These are phyloP conservation scores for Variabilichromis moorii DNA, from an alignment of 2,113 vertebrate genomes.

Conservation along the genomic window DNA sequence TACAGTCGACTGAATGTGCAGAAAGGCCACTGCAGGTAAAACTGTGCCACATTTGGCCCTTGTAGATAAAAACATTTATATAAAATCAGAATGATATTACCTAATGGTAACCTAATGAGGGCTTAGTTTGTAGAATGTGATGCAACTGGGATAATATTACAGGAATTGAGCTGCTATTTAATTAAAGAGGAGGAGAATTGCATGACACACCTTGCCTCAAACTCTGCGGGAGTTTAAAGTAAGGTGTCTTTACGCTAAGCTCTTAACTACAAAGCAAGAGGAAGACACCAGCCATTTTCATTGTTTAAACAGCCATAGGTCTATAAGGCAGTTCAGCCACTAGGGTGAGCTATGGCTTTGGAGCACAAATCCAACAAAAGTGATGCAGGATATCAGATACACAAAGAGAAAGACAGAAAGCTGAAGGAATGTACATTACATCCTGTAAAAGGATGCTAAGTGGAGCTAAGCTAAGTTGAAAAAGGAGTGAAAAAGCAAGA, in stretches of 20 bases:
- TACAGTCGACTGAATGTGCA: not conserved
- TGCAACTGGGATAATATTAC: not conserved
- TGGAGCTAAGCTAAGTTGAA: not conserved
- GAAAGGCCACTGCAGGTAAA: not conserved
- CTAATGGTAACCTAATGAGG: not conserved
- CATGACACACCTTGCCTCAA: not conserved
- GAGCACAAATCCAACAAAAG: not conserved
- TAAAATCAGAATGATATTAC: not conserved
- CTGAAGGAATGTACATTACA: not conserved
- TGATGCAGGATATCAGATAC: not conserved
- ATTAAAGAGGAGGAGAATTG: not conserved
- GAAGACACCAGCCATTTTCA: not conserved
- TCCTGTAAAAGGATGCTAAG: not conserved
- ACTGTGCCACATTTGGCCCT: not conserved
- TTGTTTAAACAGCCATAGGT: not conserved
- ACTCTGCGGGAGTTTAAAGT: not conserved
- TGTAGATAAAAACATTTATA: not conserved
- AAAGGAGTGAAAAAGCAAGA: not conserved
- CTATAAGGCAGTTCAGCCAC: not conserved
- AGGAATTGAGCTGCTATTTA: not conserved
- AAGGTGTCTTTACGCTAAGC: not conserved
- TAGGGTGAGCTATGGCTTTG: conserved; percentile 22
- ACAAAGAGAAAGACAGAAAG: not conserved
- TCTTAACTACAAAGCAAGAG: not conserved
- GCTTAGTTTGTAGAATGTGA: not conserved